Evolutionary conservation across 2,113 vertebrate species (phyloP).

Genomic region (Myotis yumanensis): DNA sequence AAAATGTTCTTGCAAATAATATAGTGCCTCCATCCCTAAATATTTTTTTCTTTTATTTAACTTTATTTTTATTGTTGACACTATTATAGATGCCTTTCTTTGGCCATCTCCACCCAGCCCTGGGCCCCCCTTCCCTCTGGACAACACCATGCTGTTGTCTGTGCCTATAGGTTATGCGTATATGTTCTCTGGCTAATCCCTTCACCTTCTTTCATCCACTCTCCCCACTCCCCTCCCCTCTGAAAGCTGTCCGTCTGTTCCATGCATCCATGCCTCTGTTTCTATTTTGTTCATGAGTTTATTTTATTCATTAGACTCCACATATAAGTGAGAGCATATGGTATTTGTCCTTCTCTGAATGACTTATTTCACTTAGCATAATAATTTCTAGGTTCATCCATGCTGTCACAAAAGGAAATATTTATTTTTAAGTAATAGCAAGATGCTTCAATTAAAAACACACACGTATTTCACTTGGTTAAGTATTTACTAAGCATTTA

Average conservation of each 20-base stretch:
- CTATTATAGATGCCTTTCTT: not conserved
- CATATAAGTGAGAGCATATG: not conserved
- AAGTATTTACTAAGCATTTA: slow-evolving; percentile 55
- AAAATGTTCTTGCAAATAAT: slow-evolving; percentile 23
- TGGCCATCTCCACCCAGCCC: not conserved
- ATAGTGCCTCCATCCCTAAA: not conserved
- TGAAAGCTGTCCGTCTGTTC: not conserved
- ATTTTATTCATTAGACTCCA: not conserved
- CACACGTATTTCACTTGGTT: not conserved
- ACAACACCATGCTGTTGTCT: not conserved
- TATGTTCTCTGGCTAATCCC: not conserved
- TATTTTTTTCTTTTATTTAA: not conserved
- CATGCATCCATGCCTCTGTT: not conserved
- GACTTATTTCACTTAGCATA: not conserved
- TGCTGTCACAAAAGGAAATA: not conserved
- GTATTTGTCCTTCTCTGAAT: not conserved
- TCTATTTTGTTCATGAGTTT: not conserved
- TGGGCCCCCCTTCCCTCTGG: not conserved
- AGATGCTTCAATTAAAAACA: not conserved
- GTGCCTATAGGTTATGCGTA: not conserved
- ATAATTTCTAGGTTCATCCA: not conserved
- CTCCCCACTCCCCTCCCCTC: not conserved
- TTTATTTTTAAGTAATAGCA: slow-evolving; percentile 7
- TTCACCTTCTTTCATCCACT: not conserved
- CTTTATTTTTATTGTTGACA: not conserved